These are phyloP conservation scores for Gobionotothen gibberifrons DNA, from an alignment of 2,797 vertebrate species.

Conservation along the genomic window DNA sequence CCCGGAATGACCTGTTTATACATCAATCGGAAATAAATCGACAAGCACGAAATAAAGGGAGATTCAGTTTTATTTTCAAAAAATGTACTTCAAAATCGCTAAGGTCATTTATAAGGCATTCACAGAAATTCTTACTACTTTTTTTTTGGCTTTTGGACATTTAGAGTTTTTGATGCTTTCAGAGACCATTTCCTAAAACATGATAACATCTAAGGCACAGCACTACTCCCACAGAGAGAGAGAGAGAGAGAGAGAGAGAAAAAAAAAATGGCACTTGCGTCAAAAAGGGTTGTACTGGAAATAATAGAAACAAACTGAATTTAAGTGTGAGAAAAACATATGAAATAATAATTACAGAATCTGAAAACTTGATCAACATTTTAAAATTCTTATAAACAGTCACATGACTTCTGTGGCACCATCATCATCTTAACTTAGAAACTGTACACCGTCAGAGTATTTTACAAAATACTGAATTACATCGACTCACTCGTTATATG, in stretches of 20 bases:
- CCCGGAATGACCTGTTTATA: not conserved
- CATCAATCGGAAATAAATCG: not conserved
- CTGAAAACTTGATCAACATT: conserved; percentile 3
- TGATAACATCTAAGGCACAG: conserved; percentile 94
- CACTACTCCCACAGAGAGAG: conserved; percentile 68
- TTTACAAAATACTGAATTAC: conserved; percentile 86
- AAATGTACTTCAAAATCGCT: conserved; percentile 70
- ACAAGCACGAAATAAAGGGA: conserved; percentile 15
- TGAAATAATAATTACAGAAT: conserved; percentile 14
- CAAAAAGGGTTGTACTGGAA: not conserved
- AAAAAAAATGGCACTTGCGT: not conserved
- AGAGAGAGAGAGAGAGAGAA: conserved; percentile 3
- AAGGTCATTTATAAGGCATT: conserved; percentile 86
- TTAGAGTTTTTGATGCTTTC: conserved; percentile 66
- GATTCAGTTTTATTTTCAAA: conserved; percentile 58
- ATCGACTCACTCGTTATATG: conserved; percentile 84
- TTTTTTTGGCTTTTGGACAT: conserved; percentile 59
- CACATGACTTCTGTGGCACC: conserved; percentile 11
- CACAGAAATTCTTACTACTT: conserved; percentile 83
- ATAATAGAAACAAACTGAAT: not conserved
- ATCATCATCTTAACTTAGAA: conserved; percentile 32
- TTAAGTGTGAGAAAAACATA: not conserved
- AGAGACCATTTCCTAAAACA: conserved; percentile 77
- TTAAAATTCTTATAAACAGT: conserved; percentile 2
- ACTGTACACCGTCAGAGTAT: conserved; percentile 69